Base-by-base conservation (phyloP, 2,797 vertebrate genomes). In the Morus bassanus region DNA sequence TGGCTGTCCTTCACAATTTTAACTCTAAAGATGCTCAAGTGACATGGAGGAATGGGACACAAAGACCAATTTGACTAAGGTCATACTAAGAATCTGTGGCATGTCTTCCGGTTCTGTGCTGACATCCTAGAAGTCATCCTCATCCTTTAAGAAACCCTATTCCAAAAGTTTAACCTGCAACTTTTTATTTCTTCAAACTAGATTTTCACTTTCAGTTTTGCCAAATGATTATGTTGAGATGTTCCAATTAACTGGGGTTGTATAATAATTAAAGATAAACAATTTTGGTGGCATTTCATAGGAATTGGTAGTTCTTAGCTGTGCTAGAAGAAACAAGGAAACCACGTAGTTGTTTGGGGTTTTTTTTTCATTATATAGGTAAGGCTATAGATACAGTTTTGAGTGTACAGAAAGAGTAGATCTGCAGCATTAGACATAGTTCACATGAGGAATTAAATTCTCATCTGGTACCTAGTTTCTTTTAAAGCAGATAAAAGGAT, bases 101-200 rank as follows among this genome's bases (percentile, higher is more conserved):
- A 56, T 0, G 0, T 51, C 23, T 13, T 1, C 39, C 0, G 0
- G 0, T 75, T 85, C 56, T 46, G 11, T 69, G 17, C 35, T 85
- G 37, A 19, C 31, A n/a, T 89, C 41, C 10, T 79, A 10, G 53
- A 73, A 74, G 73, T 67, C 8, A 19, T 67, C 30, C 8, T 93
- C 8, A 53, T 86, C 12, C 33, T 86, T 78, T 39, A 51, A 43
- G 31, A 74, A 74, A 53, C 9, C 4, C 3, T 65, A 7, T 81
- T 85, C 30, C 17, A 28, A 7, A 89, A 73, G 22, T 59, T 85
- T 65, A 78, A 59, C 68, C 11, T 67, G 22, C 39, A 65, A 7
- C 39, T 83, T 88, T 33, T 46, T 64, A 37, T 86, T 88, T 84
- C 39, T 85, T 85, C 18, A 51, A 2, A 78, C 5, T 16, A 10